Percentiles rank a stretch among this genome's conserved stretches.
Evolutionary conservation across 2,888 invertebrate species (phyloP).

Genomic region (Chrysotoxum bicinctum): DNA sequence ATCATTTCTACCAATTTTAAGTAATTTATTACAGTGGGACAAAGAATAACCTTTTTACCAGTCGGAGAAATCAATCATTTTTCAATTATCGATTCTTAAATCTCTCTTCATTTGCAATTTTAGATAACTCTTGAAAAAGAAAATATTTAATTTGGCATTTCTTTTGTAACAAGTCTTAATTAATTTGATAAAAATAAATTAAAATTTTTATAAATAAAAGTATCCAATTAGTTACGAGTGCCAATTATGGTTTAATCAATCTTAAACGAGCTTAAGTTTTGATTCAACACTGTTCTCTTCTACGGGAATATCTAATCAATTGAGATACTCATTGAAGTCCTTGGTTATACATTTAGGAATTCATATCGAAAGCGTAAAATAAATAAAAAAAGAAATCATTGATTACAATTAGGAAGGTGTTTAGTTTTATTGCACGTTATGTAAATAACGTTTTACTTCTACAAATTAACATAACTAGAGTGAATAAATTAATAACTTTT

Average conservation of each 20-base stretch:
- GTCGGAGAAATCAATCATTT: too few relatives aligned
- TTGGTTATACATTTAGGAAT: slow-evolving; percentile 73
- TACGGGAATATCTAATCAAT: slow-evolving; percentile 76
- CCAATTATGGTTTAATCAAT: slow-evolving; percentile 49
- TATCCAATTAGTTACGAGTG: slow-evolving; percentile 35
- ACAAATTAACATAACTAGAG: slow-evolving; percentile 12
- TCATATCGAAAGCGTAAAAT: slow-evolving; percentile 67
- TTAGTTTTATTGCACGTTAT: slow-evolving; percentile 30
- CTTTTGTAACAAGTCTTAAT: neutral
- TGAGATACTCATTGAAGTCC: slow-evolving; percentile 82
- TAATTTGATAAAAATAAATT: neutral
- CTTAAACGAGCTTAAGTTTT: slow-evolving; percentile 59
- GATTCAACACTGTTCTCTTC: slow-evolving; percentile 60
- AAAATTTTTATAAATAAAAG: slow-evolving; percentile 10
- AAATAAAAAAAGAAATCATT: slow-evolving; percentile 55
- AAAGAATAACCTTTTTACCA: too few relatives aligned
- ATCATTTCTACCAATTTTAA: too few relatives aligned
- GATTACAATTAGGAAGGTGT: slow-evolving; percentile 52
- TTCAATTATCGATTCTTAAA: too few relatives aligned
- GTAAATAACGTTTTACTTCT: slow-evolving; percentile 33
- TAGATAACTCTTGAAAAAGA: slow-evolving; percentile 17
- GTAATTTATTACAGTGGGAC: too few relatives aligned
- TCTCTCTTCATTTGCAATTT: neutral
- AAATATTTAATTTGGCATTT: neutral
- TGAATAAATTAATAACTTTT: neutral